Conservation (phyloP, 2,888 invertebrate genomes). For the Hymenopus coronatus region DNA sequence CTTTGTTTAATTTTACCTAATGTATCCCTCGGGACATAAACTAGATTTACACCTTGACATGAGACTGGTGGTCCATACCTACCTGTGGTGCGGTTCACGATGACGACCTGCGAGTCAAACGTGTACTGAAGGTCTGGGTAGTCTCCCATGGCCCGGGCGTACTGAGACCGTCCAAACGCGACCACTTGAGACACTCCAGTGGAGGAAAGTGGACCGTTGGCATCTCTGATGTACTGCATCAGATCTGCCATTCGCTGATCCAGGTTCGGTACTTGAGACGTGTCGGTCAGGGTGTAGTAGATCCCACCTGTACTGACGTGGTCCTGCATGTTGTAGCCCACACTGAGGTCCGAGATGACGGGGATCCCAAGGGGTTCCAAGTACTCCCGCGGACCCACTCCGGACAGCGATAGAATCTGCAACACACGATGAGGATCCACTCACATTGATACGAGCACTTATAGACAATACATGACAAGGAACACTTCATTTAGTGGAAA, state of each 20-base stretch:
- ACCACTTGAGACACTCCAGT: constrained; percentile 42
- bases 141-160: constrained; percentile 19
- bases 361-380: constrained; percentile 73
- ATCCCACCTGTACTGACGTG: constrained; percentile 8
- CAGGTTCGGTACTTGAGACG: constrained; percentile 10
- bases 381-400: constrained; percentile 73
- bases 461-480: too few species aligned
- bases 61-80: background rate
- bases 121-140: constrained; percentile 34
- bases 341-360: constrained; percentile 74
- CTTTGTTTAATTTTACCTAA: too few species aligned
- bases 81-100: background rate
- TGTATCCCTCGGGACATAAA: background rate
- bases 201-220: constrained; percentile 46
- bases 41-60: too few species aligned
- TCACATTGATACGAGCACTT: too few species aligned
- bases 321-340: constrained; percentile 77
- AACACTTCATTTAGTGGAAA: too few species aligned
- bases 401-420: constrained; percentile 86
- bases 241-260: constrained; percentile 40
- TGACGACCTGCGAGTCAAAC: constrained; percentile 28
- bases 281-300: constrained; percentile 36
- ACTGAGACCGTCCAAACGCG: constrained; percentile 26
- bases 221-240: constrained; percentile 43
- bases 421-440: background rate